Conservation (phyloP, 1,140 invertebrate genomes). For the Cyrtorhinus lividipennis region DNA sequence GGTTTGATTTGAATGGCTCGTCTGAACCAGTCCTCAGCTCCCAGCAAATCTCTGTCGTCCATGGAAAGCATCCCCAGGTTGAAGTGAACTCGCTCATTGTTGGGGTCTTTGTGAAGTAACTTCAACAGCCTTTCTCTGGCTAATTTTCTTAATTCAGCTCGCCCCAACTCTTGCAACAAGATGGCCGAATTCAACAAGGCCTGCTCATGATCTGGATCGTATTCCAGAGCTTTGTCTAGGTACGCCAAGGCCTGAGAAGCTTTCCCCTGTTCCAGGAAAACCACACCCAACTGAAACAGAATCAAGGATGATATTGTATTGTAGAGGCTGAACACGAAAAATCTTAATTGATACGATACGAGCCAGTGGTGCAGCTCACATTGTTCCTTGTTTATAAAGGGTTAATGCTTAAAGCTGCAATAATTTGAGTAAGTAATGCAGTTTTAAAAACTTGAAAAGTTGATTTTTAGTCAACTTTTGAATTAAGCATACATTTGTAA, state of each 20-base stretch:
- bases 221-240: constrained; percentile 81
- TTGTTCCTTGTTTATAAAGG: no score
- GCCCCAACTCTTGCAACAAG: constrained; percentile 73
- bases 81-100: constrained; percentile 81
- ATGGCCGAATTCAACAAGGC: constrained; percentile 91
- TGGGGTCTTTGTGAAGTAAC: constrained; percentile 54
- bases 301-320: constrained; percentile 8
- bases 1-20: constrained; percentile 68
- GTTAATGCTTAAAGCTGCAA: no score
- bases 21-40: constrained; percentile 78
- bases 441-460: no score
- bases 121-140: constrained; percentile 66
- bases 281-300: constrained; percentile 68
- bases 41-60: constrained; percentile 78
- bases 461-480: no score
- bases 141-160: constrained; percentile 58
- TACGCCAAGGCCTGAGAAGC: constrained; percentile 77
- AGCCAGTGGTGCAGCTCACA: no score
- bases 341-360: not conserved
- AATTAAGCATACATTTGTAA: no score
- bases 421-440: no score
- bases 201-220: constrained; percentile 89
- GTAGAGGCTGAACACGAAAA: not conserved
- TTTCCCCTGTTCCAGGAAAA: constrained; percentile 83
- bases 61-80: constrained; percentile 93